Conservation (phyloP, 2,888 invertebrate species). For the Sarcophaga caerulescens region DNA sequence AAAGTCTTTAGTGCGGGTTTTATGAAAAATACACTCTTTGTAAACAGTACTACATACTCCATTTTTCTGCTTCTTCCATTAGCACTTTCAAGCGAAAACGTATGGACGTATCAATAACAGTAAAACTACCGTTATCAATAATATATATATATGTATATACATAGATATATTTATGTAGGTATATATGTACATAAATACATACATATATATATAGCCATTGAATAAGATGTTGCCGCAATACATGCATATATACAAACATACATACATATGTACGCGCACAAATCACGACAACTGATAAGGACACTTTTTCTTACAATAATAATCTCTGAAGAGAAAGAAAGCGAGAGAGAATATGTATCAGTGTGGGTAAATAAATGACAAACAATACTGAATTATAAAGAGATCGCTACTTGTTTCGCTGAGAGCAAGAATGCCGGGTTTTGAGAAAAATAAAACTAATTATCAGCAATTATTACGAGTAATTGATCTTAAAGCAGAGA, state of each 20-base stretch:
- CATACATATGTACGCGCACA: constrained; percentile 24
- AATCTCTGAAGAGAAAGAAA: not conserved
- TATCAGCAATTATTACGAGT: constrained; percentile 27
- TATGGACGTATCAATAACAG: not conserved
- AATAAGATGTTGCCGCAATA: constrained; percentile 40
- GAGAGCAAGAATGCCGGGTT: constrained; percentile 38
- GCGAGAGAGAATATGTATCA: not conserved
- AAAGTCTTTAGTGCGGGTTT: constrained; percentile 26
- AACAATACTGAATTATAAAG: constrained; percentile 30
- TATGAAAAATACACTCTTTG: constrained; percentile 14
- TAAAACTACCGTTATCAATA: constrained; percentile 58
- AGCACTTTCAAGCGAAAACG: not conserved
- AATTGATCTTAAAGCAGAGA: constrained; percentile 50
- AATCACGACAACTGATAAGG: constrained; percentile 51
- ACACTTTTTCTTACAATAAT: constrained; percentile 22
- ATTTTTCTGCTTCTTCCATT: not conserved
- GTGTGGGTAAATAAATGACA: not conserved
- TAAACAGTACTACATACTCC: constrained; percentile 4
- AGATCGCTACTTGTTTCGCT: not conserved
- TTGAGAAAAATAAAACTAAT: constrained; percentile 32
- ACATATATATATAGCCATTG: constrained; percentile 14
- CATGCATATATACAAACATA: constrained; percentile 19
- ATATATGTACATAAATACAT: not conserved
- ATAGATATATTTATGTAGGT: not conserved
- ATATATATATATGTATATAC: not conserved